Evolutionary conservation across 1,140 invertebrate genomes (phyloP), one percentile per base, ranked within the genome.

Genomic region (Saccostrea glomerata): DNA sequence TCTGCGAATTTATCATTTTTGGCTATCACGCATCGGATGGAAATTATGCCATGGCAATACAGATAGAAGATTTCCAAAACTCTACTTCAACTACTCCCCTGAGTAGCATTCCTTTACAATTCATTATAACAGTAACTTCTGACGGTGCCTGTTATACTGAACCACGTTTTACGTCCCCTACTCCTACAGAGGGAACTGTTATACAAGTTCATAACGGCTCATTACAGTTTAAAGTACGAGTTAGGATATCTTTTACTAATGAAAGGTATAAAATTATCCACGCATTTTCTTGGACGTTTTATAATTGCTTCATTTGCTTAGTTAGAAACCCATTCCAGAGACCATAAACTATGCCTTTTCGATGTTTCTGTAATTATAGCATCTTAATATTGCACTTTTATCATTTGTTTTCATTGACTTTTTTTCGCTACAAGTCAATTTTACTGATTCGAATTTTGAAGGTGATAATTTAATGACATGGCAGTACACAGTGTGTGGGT

Each of bases 61-160:
- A 84, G 47, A 84, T 84, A 25, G 82, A 84, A 84, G 82, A 84
- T 84, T 84, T 84, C 47, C 3, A 17, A 55, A 11, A 54, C 30
- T 36, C 30, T 36, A 36, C 30, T 36, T 84, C 82, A 4, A 55
- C 82, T 84, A 6, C 47, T 23, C 2, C 82, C 20, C 25, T 84
- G 9, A 84, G 82, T 20, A 84, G 47, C 47, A 40, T 84, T 55
- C 82, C 82, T 84, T 25, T 84, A 54, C 82, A 84, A 13, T 54
- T 84, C 15, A 20, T 84, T 54, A n/a, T 84, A 17, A 54, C 3
- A 9, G 40, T 84, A 54, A 25, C 12, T 84, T 17, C 25, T 17
- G 7, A 36, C 15, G n/a, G 55, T 55, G 6, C 82, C 13, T 54
- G 47, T 7, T 54, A 36, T 11, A 7, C 2, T 0, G 23, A 15